Evolutionary conservation across 2,888 invertebrate species (phyloP).

Genomic region (Hymenopus coronatus): DNA sequence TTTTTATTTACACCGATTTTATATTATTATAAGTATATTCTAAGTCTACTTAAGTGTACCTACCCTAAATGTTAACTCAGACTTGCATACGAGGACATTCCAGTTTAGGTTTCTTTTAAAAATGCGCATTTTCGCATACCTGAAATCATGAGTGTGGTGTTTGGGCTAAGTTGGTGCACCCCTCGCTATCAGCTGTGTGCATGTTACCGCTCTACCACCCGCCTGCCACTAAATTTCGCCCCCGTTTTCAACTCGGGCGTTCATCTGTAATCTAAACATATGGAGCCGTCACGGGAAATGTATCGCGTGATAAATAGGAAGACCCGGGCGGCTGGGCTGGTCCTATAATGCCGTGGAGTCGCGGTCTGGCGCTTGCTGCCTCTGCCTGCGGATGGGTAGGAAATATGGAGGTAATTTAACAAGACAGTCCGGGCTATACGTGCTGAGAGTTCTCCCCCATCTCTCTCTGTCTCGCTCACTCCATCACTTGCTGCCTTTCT

Average conservation of each 20-base stretch:
- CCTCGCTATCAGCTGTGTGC: constrained; percentile 14
- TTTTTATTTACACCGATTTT: too few species aligned
- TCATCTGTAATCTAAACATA: constrained; percentile 36
- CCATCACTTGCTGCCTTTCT: background rate
- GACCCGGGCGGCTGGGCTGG: constrained; percentile 16
- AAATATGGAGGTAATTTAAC: constrained; percentile 37
- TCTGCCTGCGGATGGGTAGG: constrained; percentile 31
- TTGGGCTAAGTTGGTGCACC: constrained; percentile 15
- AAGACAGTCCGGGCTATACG: constrained; percentile 34
- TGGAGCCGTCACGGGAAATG: constrained; percentile 36
- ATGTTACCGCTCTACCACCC: constrained; percentile 15
- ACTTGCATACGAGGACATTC: too few species aligned
- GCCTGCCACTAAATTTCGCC: constrained; percentile 42
- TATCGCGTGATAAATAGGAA: constrained; percentile 36
- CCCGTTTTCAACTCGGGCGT: constrained; percentile 29
- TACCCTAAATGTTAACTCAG: too few species aligned
- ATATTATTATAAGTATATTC: too few species aligned
- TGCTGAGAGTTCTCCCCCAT: constrained; percentile 32
- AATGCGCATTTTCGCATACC: too few species aligned
- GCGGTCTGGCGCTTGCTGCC: background rate
- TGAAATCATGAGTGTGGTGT: too few species aligned
- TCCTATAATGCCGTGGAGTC: constrained; percentile 12
- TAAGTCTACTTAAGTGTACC: too few species aligned
- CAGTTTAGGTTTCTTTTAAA: too few species aligned
- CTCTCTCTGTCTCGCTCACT: background rate